phyloP scores from a whole-genome alignment of 2,797 vertebrate genomes.

The Pachyuromys duprasi region DNA sequence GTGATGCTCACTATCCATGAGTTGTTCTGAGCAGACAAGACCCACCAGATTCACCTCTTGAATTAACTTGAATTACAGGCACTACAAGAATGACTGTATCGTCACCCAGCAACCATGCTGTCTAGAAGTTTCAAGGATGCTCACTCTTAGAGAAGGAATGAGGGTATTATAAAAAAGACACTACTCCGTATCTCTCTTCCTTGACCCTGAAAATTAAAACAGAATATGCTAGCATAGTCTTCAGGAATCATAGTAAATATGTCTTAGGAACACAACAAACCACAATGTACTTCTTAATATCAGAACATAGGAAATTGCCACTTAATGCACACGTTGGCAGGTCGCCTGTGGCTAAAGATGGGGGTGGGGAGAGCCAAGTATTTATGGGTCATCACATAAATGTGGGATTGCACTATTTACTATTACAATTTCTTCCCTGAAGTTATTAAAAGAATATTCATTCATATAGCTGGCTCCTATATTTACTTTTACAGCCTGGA shows the following conservation, averaged over 20 bases:
- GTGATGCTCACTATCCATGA: neutral
- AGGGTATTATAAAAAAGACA: constrained; percentile 51
- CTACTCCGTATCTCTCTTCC: constrained; percentile 63
- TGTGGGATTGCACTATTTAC: constrained; percentile 69
- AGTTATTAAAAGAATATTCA: constrained; percentile 79
- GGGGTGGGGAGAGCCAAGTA: constrained; percentile 27
- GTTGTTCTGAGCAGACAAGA: constrained; percentile 35
- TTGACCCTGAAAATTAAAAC: constrained; percentile 64
- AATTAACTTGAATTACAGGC: constrained; percentile 73
- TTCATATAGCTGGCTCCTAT: constrained; percentile 76
- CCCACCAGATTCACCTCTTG: constrained; percentile 53
- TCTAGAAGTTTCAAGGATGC: constrained; percentile 62
- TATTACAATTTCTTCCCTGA: constrained; percentile 72
- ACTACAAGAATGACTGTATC: constrained; percentile 54
- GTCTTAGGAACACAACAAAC: constrained; percentile 62
- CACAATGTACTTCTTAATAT: constrained; percentile 23
- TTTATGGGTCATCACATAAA: constrained; percentile 70
- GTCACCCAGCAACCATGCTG: constrained; percentile 67
- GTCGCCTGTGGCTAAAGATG: constrained; percentile 71
- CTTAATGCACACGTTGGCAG: constrained; percentile 65
- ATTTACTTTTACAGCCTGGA: constrained; percentile 79
- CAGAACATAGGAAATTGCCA: constrained; percentile 56
- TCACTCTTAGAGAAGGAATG: constrained; percentile 70
- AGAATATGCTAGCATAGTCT: constrained; percentile 46
- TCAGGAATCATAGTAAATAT: constrained; percentile 63